Conservation (phyloP, 2,888 invertebrate genomes). For the Idaea straminata region DNA sequence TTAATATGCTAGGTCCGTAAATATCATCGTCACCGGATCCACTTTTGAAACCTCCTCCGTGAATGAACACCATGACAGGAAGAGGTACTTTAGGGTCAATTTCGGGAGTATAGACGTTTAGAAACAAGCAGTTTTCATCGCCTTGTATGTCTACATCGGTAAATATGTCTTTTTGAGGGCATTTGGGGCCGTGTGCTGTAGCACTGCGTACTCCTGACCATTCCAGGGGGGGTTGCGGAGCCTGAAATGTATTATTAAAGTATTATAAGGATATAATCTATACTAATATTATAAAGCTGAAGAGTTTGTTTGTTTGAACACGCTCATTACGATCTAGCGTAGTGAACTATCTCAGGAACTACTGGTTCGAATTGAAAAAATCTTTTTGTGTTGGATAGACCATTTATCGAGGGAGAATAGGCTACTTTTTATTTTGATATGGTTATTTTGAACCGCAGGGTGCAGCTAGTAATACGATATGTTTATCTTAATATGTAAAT, state of each 20-base stretch:
- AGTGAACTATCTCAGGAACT: too few relatives aligned
- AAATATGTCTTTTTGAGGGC: slow-evolving; percentile 42
- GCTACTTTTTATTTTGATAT: too few relatives aligned
- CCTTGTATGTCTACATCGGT: slow-evolving; percentile 5
- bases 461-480: too few relatives aligned
- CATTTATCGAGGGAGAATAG: too few relatives aligned
- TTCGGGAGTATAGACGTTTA: slow-evolving; percentile 64
- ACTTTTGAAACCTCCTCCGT: slow-evolving; percentile 52
- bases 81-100: slow-evolving; percentile 33
- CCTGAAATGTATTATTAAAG: slow-evolving; percentile 39
- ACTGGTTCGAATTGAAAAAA: too few relatives aligned
- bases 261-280: neutral
- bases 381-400: too few relatives aligned
- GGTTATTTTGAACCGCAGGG: too few relatives aligned
- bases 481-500: too few relatives aligned
- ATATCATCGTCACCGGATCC: slow-evolving; percentile 58
- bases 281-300: too few relatives aligned
- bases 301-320: too few relatives aligned
- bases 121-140: slow-evolving; percentile 62
- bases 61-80: slow-evolving; percentile 66
- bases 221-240: slow-evolving; percentile 49
- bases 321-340: too few relatives aligned
- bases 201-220: slow-evolving; percentile 61
- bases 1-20: slow-evolving; percentile 77
- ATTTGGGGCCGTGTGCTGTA: slow-evolving; percentile 49